Conservation (phyloP, 2,888 invertebrate genomes). For the Carcina quercana region DNA sequence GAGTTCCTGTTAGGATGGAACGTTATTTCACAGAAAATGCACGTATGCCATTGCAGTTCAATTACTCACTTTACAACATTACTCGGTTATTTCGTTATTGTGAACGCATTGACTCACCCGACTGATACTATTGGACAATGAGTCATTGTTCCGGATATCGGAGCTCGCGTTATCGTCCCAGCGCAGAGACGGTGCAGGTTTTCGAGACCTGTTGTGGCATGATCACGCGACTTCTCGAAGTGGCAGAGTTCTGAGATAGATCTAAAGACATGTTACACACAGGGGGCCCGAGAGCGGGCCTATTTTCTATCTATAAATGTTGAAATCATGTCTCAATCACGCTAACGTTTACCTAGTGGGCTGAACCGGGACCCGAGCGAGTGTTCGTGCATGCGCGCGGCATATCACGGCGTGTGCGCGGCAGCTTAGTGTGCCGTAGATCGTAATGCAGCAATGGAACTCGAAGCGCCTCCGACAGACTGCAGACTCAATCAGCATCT, state of each 20-base stretch:
- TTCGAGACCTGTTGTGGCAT: constrained; percentile 14
- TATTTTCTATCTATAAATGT: constrained; percentile 27
- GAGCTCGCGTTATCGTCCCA: constrained; percentile 11
- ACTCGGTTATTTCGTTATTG: constrained; percentile 1
- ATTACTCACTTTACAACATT: background rate
- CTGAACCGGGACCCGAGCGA: constrained; percentile 56
- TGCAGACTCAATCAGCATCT: constrained; percentile 33
- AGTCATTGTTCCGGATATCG: constrained; percentile 8
- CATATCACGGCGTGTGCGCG: constrained; percentile 28
- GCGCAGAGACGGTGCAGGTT: constrained; percentile 7
- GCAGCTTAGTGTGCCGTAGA: constrained; percentile 31
- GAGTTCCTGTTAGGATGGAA: constrained; percentile 32
- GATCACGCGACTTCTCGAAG: constrained; percentile 19
- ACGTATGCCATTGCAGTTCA: constrained; percentile 7
- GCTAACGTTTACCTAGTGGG: constrained; percentile 70
- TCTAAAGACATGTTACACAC: constrained; percentile 58
- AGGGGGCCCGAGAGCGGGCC: constrained; percentile 42
- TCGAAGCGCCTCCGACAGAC: constrained; percentile 22
- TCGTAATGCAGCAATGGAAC: constrained; percentile 23
- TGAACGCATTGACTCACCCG: constrained; percentile 18
- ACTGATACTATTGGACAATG: constrained; percentile 9
- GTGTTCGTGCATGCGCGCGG: constrained; percentile 35
- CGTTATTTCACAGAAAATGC: constrained; percentile 27
- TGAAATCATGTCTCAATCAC: constrained; percentile 46
- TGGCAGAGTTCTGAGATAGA: constrained; percentile 43